Base-by-base conservation (phyloP, 2,888 invertebrate species). In the Pammene fasciana region DNA sequence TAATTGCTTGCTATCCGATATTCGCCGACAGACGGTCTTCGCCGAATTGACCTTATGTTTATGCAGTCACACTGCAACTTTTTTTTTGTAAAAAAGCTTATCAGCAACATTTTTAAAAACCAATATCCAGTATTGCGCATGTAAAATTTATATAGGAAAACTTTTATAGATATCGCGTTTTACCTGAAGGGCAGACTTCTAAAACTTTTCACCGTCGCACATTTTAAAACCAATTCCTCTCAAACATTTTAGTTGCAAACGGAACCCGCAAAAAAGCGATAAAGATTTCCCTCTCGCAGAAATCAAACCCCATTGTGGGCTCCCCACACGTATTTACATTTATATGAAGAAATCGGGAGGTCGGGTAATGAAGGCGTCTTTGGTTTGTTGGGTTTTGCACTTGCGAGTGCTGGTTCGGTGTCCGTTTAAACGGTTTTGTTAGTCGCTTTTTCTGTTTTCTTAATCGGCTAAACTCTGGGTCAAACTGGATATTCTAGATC, bases 241-340 rank as follows among this genome's bases (percentile, higher is more conserved):
- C 0, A 13, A 43, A 43, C 34, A 46, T 60, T 60, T 60, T 34
- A 43, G 14, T 14, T 36, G n/a, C 5, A 43, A 43, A 56, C 56
- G 56, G 62, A 57, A 26, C 26, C 68, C 60, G 67, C 64, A 54
- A 56, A 62, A 72, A 71, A 70, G 18, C 72, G 70, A 75, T 74
- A 77, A 79, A 79, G 67, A 83, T 76, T 74, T 71, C 75, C 70
- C 65, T 48, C 75, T 70, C 76, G 73, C 75, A 74, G 76, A 80
- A 82, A 86, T 86, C 86, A 85, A 83, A 83, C 79, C 75, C 79
- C 77, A 85, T 86, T 86, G 86, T 86, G 78, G 76, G 77, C 81
- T 77, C 82, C 83, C 83, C 82, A 75, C 75, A 82, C 70, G 46
- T 60, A 86, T 87, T 87, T 82, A 84, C 86, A 87, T 87, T 86